Conservation (phyloP, 2,797 vertebrate species). For the Rachycentron canadum region DNA sequence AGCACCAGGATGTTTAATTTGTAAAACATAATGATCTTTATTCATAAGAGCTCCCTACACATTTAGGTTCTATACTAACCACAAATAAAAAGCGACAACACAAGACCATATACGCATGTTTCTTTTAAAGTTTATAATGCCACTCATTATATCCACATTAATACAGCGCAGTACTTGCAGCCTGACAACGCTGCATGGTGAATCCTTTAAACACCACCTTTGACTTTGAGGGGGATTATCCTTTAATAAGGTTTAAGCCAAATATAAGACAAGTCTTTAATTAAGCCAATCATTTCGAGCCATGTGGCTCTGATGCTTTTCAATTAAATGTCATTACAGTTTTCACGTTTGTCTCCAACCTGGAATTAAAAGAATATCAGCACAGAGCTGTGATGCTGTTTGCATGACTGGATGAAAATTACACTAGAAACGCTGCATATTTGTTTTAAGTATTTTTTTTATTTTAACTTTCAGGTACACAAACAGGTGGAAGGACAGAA, state of each 20-base stretch:
- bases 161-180: background rate
- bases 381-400: slow-evolving; percentile 9
- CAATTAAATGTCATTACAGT: slow-evolving; percentile 65
- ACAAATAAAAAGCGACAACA: background rate
- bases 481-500: background rate
- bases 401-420: background rate
- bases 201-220: slow-evolving; percentile 68
- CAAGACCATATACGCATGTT: background rate
- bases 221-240: slow-evolving; percentile 72
- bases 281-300: slow-evolving; percentile 69
- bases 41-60: background rate
- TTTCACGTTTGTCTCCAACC: slow-evolving; percentile 45
- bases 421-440: too few species aligned
- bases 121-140: background rate
- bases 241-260: slow-evolving; percentile 72
- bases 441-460: background rate
- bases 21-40: background rate
- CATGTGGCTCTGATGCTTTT: slow-evolving; percentile 57
- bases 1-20: background rate
- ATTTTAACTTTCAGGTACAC: background rate
- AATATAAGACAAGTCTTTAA: slow-evolving; percentile 68
- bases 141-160: slow-evolving; percentile 6
- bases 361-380: slow-evolving; percentile 47
- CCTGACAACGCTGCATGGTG: slow-evolving; percentile 22
- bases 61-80: background rate